Evolutionary conservation across 2,113 vertebrate genomes (phyloP).

Genomic region (Typhlomys cinereus): DNA sequence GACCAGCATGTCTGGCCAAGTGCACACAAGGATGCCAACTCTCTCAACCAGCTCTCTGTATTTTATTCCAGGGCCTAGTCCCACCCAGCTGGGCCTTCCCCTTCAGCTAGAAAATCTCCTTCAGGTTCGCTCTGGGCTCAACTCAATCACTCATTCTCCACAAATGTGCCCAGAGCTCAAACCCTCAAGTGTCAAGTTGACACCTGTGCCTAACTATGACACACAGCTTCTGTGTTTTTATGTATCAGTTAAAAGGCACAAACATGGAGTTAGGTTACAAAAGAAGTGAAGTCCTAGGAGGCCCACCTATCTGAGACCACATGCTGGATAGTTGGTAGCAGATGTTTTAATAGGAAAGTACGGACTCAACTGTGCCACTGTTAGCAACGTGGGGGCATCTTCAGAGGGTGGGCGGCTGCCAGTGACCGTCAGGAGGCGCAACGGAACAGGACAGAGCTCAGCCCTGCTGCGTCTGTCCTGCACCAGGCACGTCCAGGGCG

Average conservation of each 20-base stretch:
- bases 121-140: too few species aligned
- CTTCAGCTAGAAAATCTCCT: too few species aligned
- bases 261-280: neutral
- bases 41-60: too few species aligned
- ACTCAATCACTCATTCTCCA: too few species aligned
- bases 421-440: rapidly evolving
- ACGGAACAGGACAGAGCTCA: neutral
- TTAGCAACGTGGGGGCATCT: neutral
- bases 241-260: neutral
- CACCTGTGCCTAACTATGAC: neutral
- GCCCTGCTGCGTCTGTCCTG: neutral
- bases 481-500: neutral
- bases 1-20: too few species aligned
- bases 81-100: too few species aligned
- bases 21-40: too few species aligned
- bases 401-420: neutral
- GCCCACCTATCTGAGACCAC: too few species aligned
- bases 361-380: neutral
- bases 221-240: neutral
- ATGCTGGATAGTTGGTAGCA: neutral
- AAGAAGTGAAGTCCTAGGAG: neutral
- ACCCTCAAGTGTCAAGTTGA: neutral
- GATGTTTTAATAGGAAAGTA: neutral
- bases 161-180: neutral
- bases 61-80: too few species aligned